Percentiles rank a stretch among this genome's conserved stretches.
phyloP scores from a whole-genome alignment of 2,888 invertebrate genomes.

The Exephanes ischioxanthus region DNA sequence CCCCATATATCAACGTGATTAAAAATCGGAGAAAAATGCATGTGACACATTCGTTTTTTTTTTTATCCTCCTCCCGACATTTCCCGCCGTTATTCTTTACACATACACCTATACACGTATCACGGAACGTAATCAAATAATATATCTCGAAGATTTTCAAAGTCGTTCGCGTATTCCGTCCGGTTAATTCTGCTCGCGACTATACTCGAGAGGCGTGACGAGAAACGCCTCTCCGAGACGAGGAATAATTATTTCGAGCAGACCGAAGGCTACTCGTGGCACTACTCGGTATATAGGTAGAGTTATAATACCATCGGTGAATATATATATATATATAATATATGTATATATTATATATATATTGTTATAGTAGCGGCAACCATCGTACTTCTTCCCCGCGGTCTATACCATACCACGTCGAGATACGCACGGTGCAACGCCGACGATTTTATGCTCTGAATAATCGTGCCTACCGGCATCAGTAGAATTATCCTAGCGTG shows the following conservation, averaged over 20 bases:
- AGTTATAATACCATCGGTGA: not conserved
- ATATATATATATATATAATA: no score
- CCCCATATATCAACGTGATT: no score
- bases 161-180: slow-evolving; percentile 19
- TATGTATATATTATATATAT: not conserved
- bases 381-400: slow-evolving; percentile 18
- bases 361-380: not conserved
- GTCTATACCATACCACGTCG: slow-evolving; percentile 48
- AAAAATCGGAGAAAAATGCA: no score
- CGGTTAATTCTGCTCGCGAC: slow-evolving; percentile 16
- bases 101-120: no score
- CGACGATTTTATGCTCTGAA: slow-evolving; percentile 83
- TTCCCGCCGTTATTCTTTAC: no score
- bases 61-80: no score
- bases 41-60: no score
- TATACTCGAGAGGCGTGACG: slow-evolving; percentile 54
- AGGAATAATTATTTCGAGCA: slow-evolving; percentile 78
- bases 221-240: slow-evolving; percentile 63
- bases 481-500: slow-evolving; percentile 77
- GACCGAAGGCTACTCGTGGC: slow-evolving; percentile 56
- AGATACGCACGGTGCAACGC: slow-evolving; percentile 66
- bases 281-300: slow-evolving; percentile 17
- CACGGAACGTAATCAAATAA: not conserved
- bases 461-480: slow-evolving; percentile 72
- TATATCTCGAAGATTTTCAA: slow-evolving; percentile 16